Evolutionary conservation across 2,113 vertebrate species (phyloP).

Genomic region (Phycodurus eques): DNA sequence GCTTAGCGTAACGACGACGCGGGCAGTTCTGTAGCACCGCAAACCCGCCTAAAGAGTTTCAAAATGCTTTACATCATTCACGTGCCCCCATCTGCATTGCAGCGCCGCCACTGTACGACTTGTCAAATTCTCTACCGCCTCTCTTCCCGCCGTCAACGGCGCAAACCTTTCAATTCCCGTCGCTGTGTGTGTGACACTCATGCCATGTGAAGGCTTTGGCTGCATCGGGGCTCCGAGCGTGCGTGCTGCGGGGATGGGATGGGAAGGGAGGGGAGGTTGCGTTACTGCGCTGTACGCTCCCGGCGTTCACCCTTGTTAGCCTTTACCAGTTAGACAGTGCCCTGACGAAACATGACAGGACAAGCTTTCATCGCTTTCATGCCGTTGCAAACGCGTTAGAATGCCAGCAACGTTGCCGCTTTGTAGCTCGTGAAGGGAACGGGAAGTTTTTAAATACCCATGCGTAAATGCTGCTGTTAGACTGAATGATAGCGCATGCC

Average conservation of each 20-base stretch:
- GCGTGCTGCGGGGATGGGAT: slow-evolving; percentile 27
- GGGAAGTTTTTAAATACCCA: slow-evolving; percentile 56
- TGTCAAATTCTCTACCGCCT: slow-evolving; percentile 40
- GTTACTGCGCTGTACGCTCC: slow-evolving; percentile 62
- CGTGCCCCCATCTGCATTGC: not conserved
- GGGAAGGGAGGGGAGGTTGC: not conserved
- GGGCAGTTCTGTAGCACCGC: not conserved
- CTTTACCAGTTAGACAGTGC: slow-evolving; percentile 67
- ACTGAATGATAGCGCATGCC: no score
- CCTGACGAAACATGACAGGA: slow-evolving; percentile 78
- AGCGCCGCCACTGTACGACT: not conserved
- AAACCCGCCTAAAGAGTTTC: not conserved
- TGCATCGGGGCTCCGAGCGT: slow-evolving; percentile 42
- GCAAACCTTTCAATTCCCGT: slow-evolving; percentile 68
- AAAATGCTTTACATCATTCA: slow-evolving; percentile 7
- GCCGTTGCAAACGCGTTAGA: slow-evolving; percentile 58
- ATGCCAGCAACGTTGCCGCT: slow-evolving; percentile 49
- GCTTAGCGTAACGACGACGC: not conserved
- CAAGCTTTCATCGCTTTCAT: slow-evolving; percentile 70
- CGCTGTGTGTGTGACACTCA: slow-evolving; percentile 68
- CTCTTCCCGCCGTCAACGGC: slow-evolving; percentile 49
- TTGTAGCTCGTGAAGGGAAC: slow-evolving; percentile 52
- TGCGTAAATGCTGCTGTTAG: not conserved
- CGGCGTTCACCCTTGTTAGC: slow-evolving; percentile 72
- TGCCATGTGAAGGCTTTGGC: slow-evolving; percentile 70